These are phyloP conservation scores for Phalera bucephala DNA, from an alignment of 2,888 invertebrate species.

Conservation along the genomic window DNA sequence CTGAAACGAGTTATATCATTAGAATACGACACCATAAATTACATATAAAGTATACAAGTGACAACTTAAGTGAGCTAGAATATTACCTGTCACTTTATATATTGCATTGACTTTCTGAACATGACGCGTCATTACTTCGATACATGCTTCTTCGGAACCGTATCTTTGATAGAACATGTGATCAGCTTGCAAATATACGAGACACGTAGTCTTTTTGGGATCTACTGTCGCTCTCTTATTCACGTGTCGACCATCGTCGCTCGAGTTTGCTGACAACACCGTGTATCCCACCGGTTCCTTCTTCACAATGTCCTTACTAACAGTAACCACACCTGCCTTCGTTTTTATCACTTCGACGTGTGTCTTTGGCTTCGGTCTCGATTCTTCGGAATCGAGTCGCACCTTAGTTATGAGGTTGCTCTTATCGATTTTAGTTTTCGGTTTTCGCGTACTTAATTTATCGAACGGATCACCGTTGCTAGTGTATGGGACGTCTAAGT, in stretches of 20 bases:
- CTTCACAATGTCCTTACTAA: slow-evolving; percentile 85
- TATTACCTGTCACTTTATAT: slow-evolving; percentile 91
- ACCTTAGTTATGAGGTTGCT: slow-evolving; percentile 80
- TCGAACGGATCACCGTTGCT: slow-evolving; percentile 83
- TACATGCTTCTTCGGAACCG: slow-evolving; percentile 96
- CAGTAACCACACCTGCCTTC: slow-evolving; percentile 85
- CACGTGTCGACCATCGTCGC: slow-evolving; percentile 83
- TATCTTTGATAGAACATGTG: slow-evolving; percentile 98
- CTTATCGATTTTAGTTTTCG: slow-evolving; percentile 79
- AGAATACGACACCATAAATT: slow-evolving; percentile 3
- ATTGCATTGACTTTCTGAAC: slow-evolving; percentile 96
- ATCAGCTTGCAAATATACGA: slow-evolving; percentile 97
- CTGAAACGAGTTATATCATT: slow-evolving; percentile 70
- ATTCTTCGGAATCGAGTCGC: slow-evolving; percentile 76
- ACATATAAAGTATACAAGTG: not conserved
- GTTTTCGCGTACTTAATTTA: slow-evolving; percentile 73
- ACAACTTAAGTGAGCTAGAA: slow-evolving; percentile 13
- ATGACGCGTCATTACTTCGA: slow-evolving; percentile 97
- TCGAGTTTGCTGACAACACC: slow-evolving; percentile 69
- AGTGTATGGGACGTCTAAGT: slow-evolving; percentile 85
- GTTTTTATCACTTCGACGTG: slow-evolving; percentile 87
- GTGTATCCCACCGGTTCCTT: slow-evolving; percentile 80
- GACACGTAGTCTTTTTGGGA: slow-evolving; percentile 95
- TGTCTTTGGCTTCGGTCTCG: slow-evolving; percentile 86
- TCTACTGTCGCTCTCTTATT: slow-evolving; percentile 88